Evolutionary conservation across 2,797 vertebrate genomes (phyloP).

Genomic region (Pseudocheirus occidentalis): DNA sequence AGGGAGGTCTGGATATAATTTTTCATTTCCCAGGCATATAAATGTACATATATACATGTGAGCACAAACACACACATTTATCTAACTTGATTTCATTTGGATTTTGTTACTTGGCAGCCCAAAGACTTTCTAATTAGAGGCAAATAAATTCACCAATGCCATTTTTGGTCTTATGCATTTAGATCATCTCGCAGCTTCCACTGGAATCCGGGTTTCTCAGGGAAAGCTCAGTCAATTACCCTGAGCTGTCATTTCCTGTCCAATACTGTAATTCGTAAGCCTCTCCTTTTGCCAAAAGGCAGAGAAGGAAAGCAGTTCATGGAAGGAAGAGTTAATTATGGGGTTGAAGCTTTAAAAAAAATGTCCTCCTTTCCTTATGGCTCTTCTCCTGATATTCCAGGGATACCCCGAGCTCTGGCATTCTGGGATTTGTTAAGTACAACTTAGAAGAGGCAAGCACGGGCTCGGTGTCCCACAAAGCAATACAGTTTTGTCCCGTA

Average conservation of each 20-base stretch:
- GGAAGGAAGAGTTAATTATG: conserved; percentile 61
- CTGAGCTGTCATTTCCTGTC: conserved; percentile 23
- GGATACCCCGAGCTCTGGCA: not conserved
- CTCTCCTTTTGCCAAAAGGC: conserved; percentile 50
- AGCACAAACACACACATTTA: not conserved
- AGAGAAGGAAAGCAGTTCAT: conserved; percentile 38
- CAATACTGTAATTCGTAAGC: conserved; percentile 41
- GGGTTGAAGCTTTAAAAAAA: not conserved
- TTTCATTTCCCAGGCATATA: fast-evolving
- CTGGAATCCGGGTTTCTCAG: conserved; percentile 7
- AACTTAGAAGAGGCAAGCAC: not conserved
- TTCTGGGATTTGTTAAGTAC: not conserved
- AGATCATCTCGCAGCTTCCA: conserved; percentile 19
- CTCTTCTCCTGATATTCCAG: conserved; percentile 42
- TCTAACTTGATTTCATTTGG: not conserved
- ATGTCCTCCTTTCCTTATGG: not conserved
- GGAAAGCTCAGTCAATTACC: conserved; percentile 59
- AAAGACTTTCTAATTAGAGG: not conserved
- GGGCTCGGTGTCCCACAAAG: conserved; percentile 51
- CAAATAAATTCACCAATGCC: not conserved
- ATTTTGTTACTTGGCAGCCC: conserved; percentile 53
- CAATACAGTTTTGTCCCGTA: conserved; percentile 20
- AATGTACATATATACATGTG: fast-evolving
- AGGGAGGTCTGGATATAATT: not conserved
- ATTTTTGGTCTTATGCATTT: not conserved